These are phyloP conservation scores for Emydocephalus ijimae DNA, from an alignment of 2,113 vertebrate genomes.

Conservation along the genomic window DNA sequence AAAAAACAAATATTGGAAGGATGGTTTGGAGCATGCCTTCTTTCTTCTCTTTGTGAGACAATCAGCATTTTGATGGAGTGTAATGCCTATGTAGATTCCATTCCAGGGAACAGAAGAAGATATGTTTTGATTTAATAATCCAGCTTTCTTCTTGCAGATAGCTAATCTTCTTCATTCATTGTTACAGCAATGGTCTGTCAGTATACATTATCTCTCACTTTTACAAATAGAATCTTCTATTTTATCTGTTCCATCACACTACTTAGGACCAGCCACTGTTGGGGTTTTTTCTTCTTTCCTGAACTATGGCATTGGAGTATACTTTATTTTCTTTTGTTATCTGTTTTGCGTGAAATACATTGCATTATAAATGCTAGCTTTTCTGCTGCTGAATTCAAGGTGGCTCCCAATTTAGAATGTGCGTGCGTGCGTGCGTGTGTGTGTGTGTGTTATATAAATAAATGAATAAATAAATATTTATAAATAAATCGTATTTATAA, in stretches of 20 bases:
- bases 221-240: not conserved
- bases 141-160: not conserved
- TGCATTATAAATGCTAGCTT: not conserved
- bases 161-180: not conserved
- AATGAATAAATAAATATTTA: not conserved
- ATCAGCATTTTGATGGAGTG: not conserved
- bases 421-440: too few species aligned
- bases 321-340: not conserved
- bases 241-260: not conserved
- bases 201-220: not conserved
- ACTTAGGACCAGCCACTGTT: not conserved
- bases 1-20: not conserved
- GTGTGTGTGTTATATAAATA: not conserved
- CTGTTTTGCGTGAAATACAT: not conserved
- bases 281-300: too few species aligned
- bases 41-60: not conserved
- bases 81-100: not conserved
- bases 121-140: not conserved
- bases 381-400: not conserved
- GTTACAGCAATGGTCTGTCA: not conserved
- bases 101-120: not conserved
- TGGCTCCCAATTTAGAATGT: not conserved
- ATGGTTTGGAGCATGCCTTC: not conserved
- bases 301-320: not conserved
- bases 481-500: not conserved